Base-by-base conservation (phyloP, 2,113 vertebrate species). In the Nothoprocta pentlandii region DNA sequence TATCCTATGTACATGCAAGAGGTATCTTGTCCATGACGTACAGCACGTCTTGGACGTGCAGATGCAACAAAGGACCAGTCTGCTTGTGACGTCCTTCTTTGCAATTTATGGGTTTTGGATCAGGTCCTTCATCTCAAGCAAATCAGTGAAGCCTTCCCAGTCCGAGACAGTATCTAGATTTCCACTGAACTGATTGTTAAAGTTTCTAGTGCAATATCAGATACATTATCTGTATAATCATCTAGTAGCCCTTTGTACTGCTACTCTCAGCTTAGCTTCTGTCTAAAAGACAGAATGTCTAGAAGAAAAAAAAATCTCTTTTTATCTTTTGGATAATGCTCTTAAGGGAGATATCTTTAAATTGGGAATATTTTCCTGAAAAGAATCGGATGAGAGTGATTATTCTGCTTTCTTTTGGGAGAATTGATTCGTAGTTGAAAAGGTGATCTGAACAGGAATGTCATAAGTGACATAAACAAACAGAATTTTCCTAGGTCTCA, bases 1-100 rank as follows among this genome's bases (percentile, higher is more conserved):
- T 54, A 30, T 23, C 13, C 2, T 46, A 46, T 0, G 5, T 41
- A 19, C 0, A 0, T 41, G 16, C 0, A 0, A 51, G 14, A 46
- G 15, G 26, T 39, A 53, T 62, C 62, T 39, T 39, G 36, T 39
- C 36, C 36, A 39, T 39, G 36, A 64, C 32, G 44, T 25, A 39
- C 51, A 64, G 23, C 5, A 14, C 8, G 20, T 66, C 74, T 87
- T 59, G 61, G 10, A 78, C 49, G 9, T 9, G 41, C 6, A 71
- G 12, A n/a, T 26, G 30, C 26, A 71, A 34, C 69, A 86, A 63
- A 89, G 34, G 67, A 8, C 9, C 69, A 28, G 9, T 16, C 46
- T 75, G 28, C 20, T 79, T 58, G 66, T 81, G 70, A 80, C 44
- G 70, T 78, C 56, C 78, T 92, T 62, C 44, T 87, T 85, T 2